Conservation (phyloP, 2,113 vertebrate genomes). For the Petrocephalus microphthalmus region DNA sequence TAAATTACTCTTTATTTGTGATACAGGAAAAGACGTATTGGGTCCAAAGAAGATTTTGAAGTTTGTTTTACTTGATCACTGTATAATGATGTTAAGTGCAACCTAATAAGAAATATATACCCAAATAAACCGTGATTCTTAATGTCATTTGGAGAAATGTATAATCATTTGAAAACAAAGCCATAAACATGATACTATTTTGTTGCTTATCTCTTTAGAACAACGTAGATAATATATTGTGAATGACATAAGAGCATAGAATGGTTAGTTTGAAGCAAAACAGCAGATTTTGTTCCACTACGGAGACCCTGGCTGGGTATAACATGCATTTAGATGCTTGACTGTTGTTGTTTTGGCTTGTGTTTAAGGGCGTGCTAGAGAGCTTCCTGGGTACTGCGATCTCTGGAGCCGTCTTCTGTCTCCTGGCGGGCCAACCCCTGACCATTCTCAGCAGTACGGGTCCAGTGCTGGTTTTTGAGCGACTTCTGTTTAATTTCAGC, state of each 20-base stretch:
- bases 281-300: not conserved
- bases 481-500: conserved; percentile 97
- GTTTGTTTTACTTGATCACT: too few relatives aligned
- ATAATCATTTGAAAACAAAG: not conserved
- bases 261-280: not conserved
- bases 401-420: conserved; percentile 81
- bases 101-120: too few relatives aligned
- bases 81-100: too few relatives aligned
- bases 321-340: not conserved
- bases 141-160: too few relatives aligned
- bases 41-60: too few relatives aligned
- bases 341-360: conserved; percentile 14
- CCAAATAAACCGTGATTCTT: too few relatives aligned
- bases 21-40: too few relatives aligned
- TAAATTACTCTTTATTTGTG: too few relatives aligned
- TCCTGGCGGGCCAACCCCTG: conserved; percentile 87
- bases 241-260: not conserved
- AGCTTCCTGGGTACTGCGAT: conserved; percentile 95
- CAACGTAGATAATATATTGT: not conserved
- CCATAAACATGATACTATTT: not conserved
- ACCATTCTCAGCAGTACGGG: conserved; percentile 96
- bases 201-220: not conserved
- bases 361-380: conserved; percentile 84
- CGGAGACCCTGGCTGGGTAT: not conserved
- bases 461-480: conserved; percentile 91